phyloP scores from a whole-genome alignment of 2,113 vertebrate genomes.

The Phyllopteryx taeniolatus region DNA sequence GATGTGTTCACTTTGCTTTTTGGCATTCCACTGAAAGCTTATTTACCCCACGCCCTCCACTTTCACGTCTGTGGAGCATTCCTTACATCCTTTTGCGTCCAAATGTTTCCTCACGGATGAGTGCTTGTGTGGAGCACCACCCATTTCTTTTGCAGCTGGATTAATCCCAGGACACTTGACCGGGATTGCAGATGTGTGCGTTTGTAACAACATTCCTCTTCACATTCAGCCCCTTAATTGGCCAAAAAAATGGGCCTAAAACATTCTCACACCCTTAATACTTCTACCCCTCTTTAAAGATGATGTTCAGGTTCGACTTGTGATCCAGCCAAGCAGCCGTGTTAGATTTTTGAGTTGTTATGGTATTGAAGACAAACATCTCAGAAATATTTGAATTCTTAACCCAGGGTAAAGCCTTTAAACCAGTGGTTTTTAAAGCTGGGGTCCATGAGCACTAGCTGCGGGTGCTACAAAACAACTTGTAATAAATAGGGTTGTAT shows the following conservation, averaged over 20 bases:
- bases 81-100: slow-evolving; percentile 41
- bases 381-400: not conserved
- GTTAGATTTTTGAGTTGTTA: not conserved
- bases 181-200: slow-evolving; percentile 11
- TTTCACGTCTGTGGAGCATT: slow-evolving; percentile 39
- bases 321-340: not conserved
- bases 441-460: too few species aligned
- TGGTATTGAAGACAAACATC: not conserved
- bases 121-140: slow-evolving; percentile 42
- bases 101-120: slow-evolving; percentile 38
- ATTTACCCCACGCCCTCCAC: slow-evolving; percentile 49
- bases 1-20: slow-evolving; percentile 30
- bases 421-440: not conserved
- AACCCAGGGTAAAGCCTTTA: slow-evolving; percentile 11
- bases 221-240: slow-evolving; percentile 4
- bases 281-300: not conserved
- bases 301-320: not conserved
- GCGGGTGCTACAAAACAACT: too few species aligned
- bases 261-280: slow-evolving; percentile 2
- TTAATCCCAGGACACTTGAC: slow-evolving; percentile 9
- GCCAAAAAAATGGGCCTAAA: slow-evolving; percentile 5
- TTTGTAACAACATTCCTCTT: slow-evolving; percentile 19
- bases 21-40: slow-evolving; percentile 45
- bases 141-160: slow-evolving; percentile 40
- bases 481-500: too few species aligned